Conservation (phyloP, 2,113 vertebrate genomes). For the Ancistrus triradiatus region DNA sequence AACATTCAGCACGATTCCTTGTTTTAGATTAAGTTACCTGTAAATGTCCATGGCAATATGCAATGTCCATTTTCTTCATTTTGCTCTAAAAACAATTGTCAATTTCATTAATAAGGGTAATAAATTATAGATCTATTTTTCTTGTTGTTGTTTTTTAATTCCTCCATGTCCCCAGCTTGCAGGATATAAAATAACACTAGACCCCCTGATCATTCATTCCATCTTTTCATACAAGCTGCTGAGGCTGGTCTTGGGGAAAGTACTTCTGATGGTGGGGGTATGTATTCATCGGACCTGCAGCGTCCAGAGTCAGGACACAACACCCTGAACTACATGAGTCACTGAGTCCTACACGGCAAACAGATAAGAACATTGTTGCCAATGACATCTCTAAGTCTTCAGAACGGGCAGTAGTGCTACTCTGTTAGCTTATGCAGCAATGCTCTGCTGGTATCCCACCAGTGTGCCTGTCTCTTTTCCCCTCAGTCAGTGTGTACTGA, state of each 20-base stretch:
- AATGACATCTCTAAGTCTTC: conserved; percentile 30
- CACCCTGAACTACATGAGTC: conserved; percentile 13
- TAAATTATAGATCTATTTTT: conserved; percentile 63
- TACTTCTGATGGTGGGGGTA: no score
- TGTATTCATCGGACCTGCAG: no score
- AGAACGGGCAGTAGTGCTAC: conserved; percentile 39
- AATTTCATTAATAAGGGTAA: conserved; percentile 47
- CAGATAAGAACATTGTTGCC: conserved; percentile 2
- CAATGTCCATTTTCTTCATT: conserved; percentile 24
- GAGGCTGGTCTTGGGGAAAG: conserved; percentile 35
- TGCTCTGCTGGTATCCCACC: conserved; percentile 1
- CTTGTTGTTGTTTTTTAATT: conserved; percentile 45
- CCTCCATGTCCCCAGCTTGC: conserved; percentile 14
- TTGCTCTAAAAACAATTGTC: no score
- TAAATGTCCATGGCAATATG: no score
- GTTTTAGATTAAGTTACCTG: no score
- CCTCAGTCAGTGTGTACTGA: conserved; percentile 50
- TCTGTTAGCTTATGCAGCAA: conserved; percentile 21
- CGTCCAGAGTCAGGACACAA: background rate
- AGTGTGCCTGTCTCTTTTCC: conserved; percentile 17
- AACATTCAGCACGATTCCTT: no score
- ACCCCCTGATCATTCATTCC: conserved; percentile 34
- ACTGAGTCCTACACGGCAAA: background rate
- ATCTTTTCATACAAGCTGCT: conserved; percentile 45
- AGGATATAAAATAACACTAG: conserved; percentile 66